These are phyloP conservation scores for Chaenogobius annularis DNA, from an alignment of 2,113 vertebrate genomes.

Conservation along the genomic window DNA sequence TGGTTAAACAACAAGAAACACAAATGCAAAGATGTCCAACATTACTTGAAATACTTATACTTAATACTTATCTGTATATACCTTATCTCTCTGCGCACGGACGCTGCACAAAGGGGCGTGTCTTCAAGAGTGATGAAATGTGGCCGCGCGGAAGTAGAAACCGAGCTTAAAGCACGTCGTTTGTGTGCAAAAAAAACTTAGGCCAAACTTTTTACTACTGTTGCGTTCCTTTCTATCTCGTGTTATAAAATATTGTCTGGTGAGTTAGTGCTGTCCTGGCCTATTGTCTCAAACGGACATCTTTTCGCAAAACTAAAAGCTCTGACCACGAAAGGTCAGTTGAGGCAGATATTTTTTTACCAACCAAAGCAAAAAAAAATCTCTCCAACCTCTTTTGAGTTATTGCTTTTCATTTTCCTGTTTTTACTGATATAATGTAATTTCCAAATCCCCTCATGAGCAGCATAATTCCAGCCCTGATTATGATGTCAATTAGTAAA, in stretches of 20 bases:
- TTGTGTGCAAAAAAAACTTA: background rate
- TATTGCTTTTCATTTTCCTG: conserved; percentile 33
- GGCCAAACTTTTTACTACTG: conserved; percentile 60
- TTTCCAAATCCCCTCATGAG: conserved; percentile 67
- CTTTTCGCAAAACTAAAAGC: conserved; percentile 73
- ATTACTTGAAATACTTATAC: too few relatives aligned
- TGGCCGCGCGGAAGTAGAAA: background rate
- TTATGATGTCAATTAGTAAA: conserved; percentile 76
- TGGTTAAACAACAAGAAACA: too few relatives aligned
- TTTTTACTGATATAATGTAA: conserved; percentile 70
- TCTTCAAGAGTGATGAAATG: too few relatives aligned
- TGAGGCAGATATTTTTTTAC: conserved; percentile 60
- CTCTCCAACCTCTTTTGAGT: conserved; percentile 63
- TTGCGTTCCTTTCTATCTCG: conserved; percentile 55
- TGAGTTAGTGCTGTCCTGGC: conserved; percentile 70
- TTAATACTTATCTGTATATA: too few relatives aligned
- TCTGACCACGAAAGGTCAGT: conserved; percentile 54
- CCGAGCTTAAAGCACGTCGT: background rate
- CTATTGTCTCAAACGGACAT: conserved; percentile 70
- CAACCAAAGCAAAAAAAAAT: conserved; percentile 49
- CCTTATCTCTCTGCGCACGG: too few relatives aligned
- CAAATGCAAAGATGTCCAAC: too few relatives aligned
- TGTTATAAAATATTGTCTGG: conserved; percentile 53
- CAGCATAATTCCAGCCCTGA: conserved; percentile 64
- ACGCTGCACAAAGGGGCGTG: too few relatives aligned